These are phyloP conservation scores for Enteromius mattozi DNA, from an alignment of 2,797 vertebrate species.

Conservation along the genomic window DNA sequence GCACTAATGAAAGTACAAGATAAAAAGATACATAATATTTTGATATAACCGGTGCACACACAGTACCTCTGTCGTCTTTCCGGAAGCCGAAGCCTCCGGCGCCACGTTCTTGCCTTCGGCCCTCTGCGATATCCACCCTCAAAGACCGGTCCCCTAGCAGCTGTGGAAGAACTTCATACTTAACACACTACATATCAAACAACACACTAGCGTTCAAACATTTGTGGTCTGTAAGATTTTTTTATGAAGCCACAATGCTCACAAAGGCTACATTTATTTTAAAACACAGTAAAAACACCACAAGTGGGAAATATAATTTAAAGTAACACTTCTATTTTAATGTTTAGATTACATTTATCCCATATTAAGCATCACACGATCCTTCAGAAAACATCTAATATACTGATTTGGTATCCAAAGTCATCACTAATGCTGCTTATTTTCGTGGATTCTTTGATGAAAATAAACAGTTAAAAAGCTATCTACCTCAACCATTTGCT, in stretches of 20 bases:
- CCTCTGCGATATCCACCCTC: slow-evolving; percentile 97
- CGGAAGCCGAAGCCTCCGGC: slow-evolving; percentile 89
- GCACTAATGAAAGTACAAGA: background rate
- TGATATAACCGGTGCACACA: background rate
- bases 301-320: background rate
- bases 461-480: too few species aligned
- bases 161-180: slow-evolving; percentile 73
- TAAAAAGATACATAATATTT: background rate
- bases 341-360: background rate
- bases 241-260: too few species aligned
- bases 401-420: background rate
- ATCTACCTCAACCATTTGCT: too few species aligned
- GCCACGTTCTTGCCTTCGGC: slow-evolving; percentile 92
- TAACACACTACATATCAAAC: slow-evolving; percentile 12
- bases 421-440: background rate
- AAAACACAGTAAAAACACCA: background rate
- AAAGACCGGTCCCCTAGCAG: slow-evolving; percentile 88
- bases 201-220: background rate
- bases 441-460: too few species aligned
- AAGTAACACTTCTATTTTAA: background rate
- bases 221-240: background rate
- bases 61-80: slow-evolving; percentile 92
- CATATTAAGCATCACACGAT: background rate
- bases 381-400: background rate
- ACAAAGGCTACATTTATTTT: background rate